A percentile compares a stretch with the other conserved stretches of the same genome.
These are phyloP conservation scores for Papilio glaucus DNA, from an alignment of 1,140 invertebrate genomes.

Conservation along the genomic window DNA sequence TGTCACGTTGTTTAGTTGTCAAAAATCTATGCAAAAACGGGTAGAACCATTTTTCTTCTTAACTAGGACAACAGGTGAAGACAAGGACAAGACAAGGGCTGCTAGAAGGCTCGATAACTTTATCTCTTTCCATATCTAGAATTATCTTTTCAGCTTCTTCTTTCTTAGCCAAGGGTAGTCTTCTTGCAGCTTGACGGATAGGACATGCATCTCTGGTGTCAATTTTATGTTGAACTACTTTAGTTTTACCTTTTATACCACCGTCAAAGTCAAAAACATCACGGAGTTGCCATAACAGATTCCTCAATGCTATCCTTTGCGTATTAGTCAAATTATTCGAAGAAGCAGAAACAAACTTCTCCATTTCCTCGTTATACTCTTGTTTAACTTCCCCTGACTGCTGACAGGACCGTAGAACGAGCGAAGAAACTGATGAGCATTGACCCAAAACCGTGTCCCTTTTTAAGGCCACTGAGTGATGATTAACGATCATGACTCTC, in stretches of 20 bases:
- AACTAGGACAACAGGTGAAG: constrained; percentile 63
- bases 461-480: neutral
- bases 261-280: too few species aligned
- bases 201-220: too few species aligned
- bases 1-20: constrained; percentile 42
- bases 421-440: neutral
- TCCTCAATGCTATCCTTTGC: neutral
- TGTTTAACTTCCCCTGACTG: too few species aligned
- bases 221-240: too few species aligned
- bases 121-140: constrained; percentile 50
- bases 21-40: constrained; percentile 57
- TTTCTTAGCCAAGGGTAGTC: constrained; percentile 42
- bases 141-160: constrained; percentile 45
- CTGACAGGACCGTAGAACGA: too few species aligned
- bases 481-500: constrained; percentile 4
- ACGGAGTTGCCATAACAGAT: neutral
- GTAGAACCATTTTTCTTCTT: constrained; percentile 59
- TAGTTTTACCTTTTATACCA: too few species aligned
- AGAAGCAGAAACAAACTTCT: too few species aligned
- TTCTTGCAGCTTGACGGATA: constrained; percentile 33
- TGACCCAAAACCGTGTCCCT: neutral
- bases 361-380: too few species aligned
- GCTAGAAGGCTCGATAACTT: constrained; percentile 57
- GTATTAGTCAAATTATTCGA: neutral
- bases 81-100: constrained; percentile 57